Percentiles rank a stretch among this genome's conserved stretches.
phyloP scores from a whole-genome alignment of 2,888 invertebrate genomes.

The Leptopilina myrica region DNA sequence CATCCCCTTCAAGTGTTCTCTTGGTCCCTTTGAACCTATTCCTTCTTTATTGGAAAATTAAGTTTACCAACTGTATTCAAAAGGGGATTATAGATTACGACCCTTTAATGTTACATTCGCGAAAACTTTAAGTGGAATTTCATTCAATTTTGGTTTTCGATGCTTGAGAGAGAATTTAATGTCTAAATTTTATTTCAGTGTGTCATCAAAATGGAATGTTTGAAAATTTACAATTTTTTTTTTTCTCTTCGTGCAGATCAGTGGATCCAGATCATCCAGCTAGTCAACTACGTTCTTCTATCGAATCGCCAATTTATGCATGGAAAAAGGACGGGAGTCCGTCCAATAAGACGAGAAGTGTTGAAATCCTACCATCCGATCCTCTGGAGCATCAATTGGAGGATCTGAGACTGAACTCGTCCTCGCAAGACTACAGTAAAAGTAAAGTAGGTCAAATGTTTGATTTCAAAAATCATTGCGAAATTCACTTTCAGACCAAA shows the following conservation, averaged over 20 bases:
- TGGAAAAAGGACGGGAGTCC: constrained; percentile 65
- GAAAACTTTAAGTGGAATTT: background rate
- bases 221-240: background rate
- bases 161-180: too few species aligned
- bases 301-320: constrained; percentile 58
- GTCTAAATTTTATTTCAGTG: too few species aligned
- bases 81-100: background rate
- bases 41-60: constrained; percentile 30
- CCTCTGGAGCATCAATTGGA: constrained; percentile 69
- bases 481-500: too few species aligned
- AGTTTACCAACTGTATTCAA: background rate
- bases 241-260: constrained; percentile 22
- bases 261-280: constrained; percentile 62
- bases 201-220: too few species aligned
- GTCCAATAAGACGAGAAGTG: constrained; percentile 47
- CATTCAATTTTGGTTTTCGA: background rate
- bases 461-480: background rate
- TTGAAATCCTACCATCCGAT: constrained; percentile 59
- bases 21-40: background rate
- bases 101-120: background rate
- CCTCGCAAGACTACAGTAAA: background rate
- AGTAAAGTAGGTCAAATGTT: background rate
- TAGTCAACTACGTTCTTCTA: constrained; percentile 60
- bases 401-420: constrained; percentile 60
- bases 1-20: constrained; percentile 8